Evolutionary conservation across 2,797 vertebrate genomes (phyloP), one percentile per base, ranked within the genome.

Genomic region (Melanotaenia maccullochi): DNA sequence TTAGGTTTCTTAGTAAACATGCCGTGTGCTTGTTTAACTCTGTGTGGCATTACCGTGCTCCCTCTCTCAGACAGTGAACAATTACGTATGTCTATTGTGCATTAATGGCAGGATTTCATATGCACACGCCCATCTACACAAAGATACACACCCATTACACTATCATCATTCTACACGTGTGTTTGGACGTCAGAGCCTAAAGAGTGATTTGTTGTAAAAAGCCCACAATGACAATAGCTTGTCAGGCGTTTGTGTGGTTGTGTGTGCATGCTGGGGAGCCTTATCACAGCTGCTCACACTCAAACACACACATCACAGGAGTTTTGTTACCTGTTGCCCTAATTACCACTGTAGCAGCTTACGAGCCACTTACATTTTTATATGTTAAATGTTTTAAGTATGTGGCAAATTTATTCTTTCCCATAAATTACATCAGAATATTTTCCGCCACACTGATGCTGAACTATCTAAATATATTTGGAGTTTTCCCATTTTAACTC

Each of bases 1-100:
- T 92, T 77, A 52, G 40, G 74, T 90, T 90, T 75, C 86, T 77
- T 1, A 42, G 81, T 84, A 85, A 92, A 94, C 85, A 88, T 38
- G 44, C 32, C 22, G 25, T 59, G 60, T 61, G 52, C 1, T n/a
- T 65, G 4, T 49, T 30, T 60, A 60, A 5, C 2, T 74, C 16
- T 42, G 33, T 79, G 51, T 24, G 42, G 25, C 4, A 13, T 32
- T 44, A 14, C 35, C 33, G 9, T 18, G 1, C 42, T 51, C 36
- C n/a, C 42, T 22, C 1, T 57, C 49, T 75, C 67, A 2, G 1
- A 60, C 69, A 76, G 71, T 80, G 70, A 84, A 90, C 81, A 83
- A 80, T 7, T 11, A 28, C 16, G 51, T 51, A 28, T 32, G 33
- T 69, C 79, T 40, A 83, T 90, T 89, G 84, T 89, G 75, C 14